Base-by-base conservation (phyloP, 2,113 vertebrate genomes). In the Acanthisitta chloris region DNA sequence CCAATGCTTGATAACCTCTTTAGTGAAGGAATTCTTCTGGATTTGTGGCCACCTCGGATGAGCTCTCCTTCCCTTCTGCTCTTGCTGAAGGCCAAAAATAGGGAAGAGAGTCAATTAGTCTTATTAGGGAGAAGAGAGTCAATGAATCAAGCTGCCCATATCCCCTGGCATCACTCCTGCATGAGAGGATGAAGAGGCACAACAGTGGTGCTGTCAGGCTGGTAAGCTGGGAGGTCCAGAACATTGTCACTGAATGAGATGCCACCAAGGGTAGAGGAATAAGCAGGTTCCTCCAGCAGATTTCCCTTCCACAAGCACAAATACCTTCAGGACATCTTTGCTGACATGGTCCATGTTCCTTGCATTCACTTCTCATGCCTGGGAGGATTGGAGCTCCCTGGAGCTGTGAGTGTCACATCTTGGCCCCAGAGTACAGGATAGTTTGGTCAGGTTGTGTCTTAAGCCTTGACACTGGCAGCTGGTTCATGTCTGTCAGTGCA, bases 401-500 rank as follows among this genome's bases (percentile, higher is more conserved):
- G 70, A 74, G 69, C 57, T 64, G 48, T 0, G 9, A 9, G 6
- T 23, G 15, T 46, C 36, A 42, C 52, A 15, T 72, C 65, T 57
- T 20, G 17, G 4, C 45, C 36, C 77, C 43, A 11, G 10, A 2
- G 4, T 2, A 1, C 17, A 12, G 82, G 73, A 57, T 6, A 0
- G 29, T 14, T 74, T 0, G 31, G 36, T 52, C 71, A 67, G 81
- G 48, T 7, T 38, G 26, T 80, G 90, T 78, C 84, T 71, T 29
- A 18, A 48, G 23, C 45, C 2, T 9, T 29, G 90, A 57, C 18
- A 3, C 40, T 23, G 28, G 18, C 55, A 89, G 97, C 87, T 78
- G 86, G 89, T 93, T 66, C 26, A 70, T 81, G 81, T 96, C 95
- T 79, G 89, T 96, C 97, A 86, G 65, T 11, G 57, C 33, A 79